Evolutionary conservation across 2,113 vertebrate genomes (phyloP).

Genomic region (Pagrus major): DNA sequence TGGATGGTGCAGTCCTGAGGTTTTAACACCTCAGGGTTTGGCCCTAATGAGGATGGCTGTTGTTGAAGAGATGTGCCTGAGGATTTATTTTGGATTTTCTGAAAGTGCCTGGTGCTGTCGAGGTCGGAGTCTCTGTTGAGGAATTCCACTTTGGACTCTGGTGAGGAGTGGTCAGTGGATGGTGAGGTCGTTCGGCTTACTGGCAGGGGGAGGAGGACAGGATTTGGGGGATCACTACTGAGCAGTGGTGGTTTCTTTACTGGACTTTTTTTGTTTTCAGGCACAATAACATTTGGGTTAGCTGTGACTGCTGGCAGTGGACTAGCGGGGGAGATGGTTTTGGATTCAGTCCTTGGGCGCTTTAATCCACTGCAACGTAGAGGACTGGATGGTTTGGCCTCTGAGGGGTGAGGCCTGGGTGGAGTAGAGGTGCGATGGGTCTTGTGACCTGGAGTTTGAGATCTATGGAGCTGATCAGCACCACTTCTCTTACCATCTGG

Average conservation of each 20-base stretch:
- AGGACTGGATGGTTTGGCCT: conserved; percentile 15
- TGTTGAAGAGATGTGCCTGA: background rate
- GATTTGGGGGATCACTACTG: conserved; percentile 81
- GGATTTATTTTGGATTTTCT: conserved; percentile 7
- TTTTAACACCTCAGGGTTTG: background rate
- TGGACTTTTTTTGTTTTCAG: conserved; percentile 43
- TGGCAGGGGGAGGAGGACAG: conserved; percentile 72
- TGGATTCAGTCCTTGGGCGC: conserved; percentile 15
- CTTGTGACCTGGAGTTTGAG: background rate
- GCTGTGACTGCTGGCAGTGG: background rate
- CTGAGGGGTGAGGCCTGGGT: background rate
- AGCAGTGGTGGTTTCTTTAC: conserved; percentile 45
- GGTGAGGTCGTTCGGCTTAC: background rate
- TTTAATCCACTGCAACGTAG: background rate
- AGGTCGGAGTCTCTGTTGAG: background rate
- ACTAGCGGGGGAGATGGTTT: conserved; percentile 28
- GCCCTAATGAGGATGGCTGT: background rate
- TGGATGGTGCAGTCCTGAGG: background rate
- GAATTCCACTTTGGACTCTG: conserved; percentile 10
- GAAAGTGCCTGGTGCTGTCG: conserved; percentile 20
- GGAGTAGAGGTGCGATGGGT: background rate
- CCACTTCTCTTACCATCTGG: background rate
- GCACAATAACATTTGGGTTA: background rate
- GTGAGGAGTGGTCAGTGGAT: background rate
- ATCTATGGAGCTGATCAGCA: background rate